Base-by-base conservation (phyloP, 2,113 vertebrate species). In the Barnardius zonarius region DNA sequence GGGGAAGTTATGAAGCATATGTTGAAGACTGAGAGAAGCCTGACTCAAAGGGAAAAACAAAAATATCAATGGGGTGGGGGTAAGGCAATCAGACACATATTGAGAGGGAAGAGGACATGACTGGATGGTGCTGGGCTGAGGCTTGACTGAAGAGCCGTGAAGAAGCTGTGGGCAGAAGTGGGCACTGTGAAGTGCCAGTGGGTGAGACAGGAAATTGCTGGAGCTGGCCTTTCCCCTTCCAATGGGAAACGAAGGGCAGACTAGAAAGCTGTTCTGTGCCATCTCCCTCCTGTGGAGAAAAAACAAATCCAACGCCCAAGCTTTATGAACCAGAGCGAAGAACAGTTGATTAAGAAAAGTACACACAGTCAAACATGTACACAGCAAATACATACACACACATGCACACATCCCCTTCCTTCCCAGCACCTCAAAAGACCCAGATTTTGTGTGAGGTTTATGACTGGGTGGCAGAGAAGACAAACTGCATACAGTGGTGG, bases 171-270 rank as follows among this genome's bases (percentile, higher is more conserved):
- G 57, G n/a, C 33, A 16, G 33, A 35, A 35, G 57, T 35, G 22
- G 13, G 57, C 22, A 24, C 57, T 59, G 57, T 59, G 57, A 59
- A 46, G 25, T 46, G 67, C 54, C 63, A 23, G 22, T 5, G 11
- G 39, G 7, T 37, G 66, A 86, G 28, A 43, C 43, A 64, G 20
- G 41, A 8, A 11, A 35, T 8, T 74, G 25, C 55, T 33, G 39
- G 61, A 86, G 23, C 27, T 67, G 3, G 1, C 6, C 46, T 14
- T 8, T 0, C 43, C 41, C 46, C 12, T 8, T 0, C 15, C 41
- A 52, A 46, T 75, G 35, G 44, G 31, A 62, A 93, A 81, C 0
- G 1, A 44, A 84, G 52, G 43, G 20, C 61, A 82, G 33, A 35
- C 11, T 55, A 27, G 22, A 76, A 84, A 81, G 62, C 55, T 43